Evolutionary conservation across 2,113 vertebrate genomes (phyloP).

Genomic region (Hymenochirus boettgeri): DNA sequence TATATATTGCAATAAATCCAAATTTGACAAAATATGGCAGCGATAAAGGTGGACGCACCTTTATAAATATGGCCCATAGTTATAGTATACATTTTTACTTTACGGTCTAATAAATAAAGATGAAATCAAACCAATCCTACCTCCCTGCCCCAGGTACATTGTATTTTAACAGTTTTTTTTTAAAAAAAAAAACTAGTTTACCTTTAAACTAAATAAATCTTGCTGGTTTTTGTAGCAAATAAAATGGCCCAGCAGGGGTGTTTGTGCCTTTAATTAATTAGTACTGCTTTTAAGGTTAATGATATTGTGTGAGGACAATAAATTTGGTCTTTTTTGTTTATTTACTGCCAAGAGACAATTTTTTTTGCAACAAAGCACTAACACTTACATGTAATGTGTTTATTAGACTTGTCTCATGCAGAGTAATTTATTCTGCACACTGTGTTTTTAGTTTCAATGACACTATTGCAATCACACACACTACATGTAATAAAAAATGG

Average conservation of each 20-base stretch:
- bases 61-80: no score
- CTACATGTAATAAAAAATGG: no score
- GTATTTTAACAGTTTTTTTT: no score
- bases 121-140: no score
- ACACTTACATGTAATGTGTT: not conserved
- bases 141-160: no score
- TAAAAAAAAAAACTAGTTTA: no score
- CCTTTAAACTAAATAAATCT: constrained; percentile 17
- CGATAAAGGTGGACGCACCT: no score
- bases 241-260: constrained; percentile 35
- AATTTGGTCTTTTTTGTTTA: constrained; percentile 26
- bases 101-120: no score
- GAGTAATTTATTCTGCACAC: not conserved
- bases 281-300: constrained; percentile 32
- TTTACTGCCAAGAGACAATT: constrained; percentile 17
- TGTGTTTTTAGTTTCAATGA: not conserved
- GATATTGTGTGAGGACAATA: constrained; percentile 26
- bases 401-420: not conserved
- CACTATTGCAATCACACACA: no score
- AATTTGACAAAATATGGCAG: no score
- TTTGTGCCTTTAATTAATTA: constrained; percentile 37
- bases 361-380: not conserved
- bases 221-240: constrained; percentile 36
- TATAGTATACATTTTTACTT: no score
- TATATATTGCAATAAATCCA: no score